Evolutionary conservation across 2,797 vertebrate genomes (phyloP), one percentile per base, ranked within the genome.

Genomic region (Miichthys miiuy): DNA sequence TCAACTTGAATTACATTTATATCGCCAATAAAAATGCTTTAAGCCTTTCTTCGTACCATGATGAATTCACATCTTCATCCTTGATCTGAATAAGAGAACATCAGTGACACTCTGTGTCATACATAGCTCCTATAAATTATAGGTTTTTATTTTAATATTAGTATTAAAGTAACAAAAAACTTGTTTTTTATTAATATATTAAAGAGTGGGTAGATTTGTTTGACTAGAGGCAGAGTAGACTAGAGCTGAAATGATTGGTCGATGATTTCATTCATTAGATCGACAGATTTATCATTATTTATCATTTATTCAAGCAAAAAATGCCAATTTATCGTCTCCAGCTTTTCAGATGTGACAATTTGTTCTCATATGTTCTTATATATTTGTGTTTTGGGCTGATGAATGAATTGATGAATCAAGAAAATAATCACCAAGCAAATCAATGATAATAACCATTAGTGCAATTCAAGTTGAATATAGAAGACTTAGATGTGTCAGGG

Each of bases 191-290:
- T 56, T 27, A 34, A 2, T 27, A 30, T 38, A 30, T 56, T 27
- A 21, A 56, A 65, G 27, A 11, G 4, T 18, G 5, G 10, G 13
- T 6, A 46, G 6, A 64, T 18, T 46, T 41, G 72, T 51, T 51
- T 67, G 3, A 11, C 20, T 14, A 13, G 12, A 54, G 21, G 23
- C 12, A 27, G 12, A 12, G 1, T 6, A 4, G 13, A 27, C 21
- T 9, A 21, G 4, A 38, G 41, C 17, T 21, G 12, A 38, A 41
- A n/a, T 0, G 0, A 16, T 23, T 5, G 16, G 41, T n/a, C 0
- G 3, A 55, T 5, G 30, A 34, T 34, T 54, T 20, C 4, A 61
- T 77, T 23, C 23, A 38, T 61, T 44, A 4, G 3, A 30, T 50
- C 0, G 1, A 27, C 21, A 13, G 16, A 47, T 7, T 30, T 5